Evolutionary conservation across 2,797 vertebrate species (phyloP).

Genomic region (Chelon labrosus): DNA sequence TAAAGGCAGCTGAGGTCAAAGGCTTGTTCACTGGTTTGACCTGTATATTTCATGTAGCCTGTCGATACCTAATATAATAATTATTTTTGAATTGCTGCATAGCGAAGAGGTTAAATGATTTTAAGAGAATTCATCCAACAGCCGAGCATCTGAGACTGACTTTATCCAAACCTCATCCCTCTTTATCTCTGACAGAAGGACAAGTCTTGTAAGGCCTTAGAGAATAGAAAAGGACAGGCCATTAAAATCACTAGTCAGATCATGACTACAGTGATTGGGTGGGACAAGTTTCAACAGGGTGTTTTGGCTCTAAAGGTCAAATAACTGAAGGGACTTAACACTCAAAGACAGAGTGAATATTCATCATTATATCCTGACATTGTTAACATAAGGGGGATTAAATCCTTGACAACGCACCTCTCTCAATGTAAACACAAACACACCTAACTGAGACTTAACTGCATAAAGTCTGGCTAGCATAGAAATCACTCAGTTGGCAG

Average conservation of each 20-base stretch:
- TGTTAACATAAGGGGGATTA: background rate
- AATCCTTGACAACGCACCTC: background rate
- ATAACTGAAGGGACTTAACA: background rate
- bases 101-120: slow-evolving; percentile 36
- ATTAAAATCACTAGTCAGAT: slow-evolving; percentile 37
- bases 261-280: slow-evolving; percentile 25
- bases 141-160: slow-evolving; percentile 16
- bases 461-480: slow-evolving; percentile 1
- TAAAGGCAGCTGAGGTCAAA: slow-evolving; percentile 24
- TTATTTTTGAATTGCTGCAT: slow-evolving; percentile 50
- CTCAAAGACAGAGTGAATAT: background rate
- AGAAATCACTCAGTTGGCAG: background rate
- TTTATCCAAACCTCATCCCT: slow-evolving; percentile 36
- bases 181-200: slow-evolving; percentile 26
- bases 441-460: background rate
- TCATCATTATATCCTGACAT: background rate
- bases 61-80: slow-evolving; percentile 4
- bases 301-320: slow-evolving; percentile 7
- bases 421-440: background rate
- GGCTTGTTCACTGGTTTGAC: slow-evolving; percentile 15
- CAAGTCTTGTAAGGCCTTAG: slow-evolving; percentile 39
- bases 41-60: background rate
- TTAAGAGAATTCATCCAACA: slow-evolving; percentile 18
- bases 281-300: background rate
- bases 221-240: slow-evolving; percentile 17